Evolutionary conservation across 2,888 invertebrate genomes (phyloP).

Genomic region (Oegoconia quadripuncta): DNA sequence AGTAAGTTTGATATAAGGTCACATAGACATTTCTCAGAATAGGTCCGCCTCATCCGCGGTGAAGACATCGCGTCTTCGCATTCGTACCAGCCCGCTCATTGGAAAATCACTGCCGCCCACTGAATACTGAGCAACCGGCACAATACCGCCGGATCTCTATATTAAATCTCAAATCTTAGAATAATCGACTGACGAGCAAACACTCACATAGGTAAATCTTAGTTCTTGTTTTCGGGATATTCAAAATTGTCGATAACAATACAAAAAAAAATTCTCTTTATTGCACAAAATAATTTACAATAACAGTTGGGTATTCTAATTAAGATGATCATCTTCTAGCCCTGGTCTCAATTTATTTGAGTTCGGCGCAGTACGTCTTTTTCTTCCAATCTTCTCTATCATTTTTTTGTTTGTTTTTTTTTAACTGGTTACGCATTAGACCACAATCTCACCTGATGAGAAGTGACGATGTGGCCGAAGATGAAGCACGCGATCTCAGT

Average conservation of each 20-base stretch:
- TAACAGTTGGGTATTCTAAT: no score
- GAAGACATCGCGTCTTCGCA: constrained; percentile 67
- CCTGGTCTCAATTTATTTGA: no score
- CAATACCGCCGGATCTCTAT: constrained; percentile 26
- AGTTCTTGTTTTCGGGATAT: background rate
- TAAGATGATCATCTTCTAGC: no score
- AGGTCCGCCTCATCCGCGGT: constrained; percentile 32
- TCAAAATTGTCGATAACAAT: background rate
- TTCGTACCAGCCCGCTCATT: constrained; percentile 63
- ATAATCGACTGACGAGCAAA: background rate
- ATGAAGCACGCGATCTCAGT: no score
- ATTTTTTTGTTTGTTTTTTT: no score
- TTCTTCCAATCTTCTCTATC: no score
- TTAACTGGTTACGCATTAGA: no score
- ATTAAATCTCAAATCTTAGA: constrained; percentile 3
- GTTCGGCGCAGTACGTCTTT: no score
- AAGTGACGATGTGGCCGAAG: no score
- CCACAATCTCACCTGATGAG: no score
- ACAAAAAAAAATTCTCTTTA: no score
- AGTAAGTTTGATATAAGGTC: background rate
- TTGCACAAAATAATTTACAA: no score
- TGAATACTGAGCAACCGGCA: constrained; percentile 57
- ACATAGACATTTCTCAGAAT: constrained; percentile 37
- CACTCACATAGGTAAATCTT: background rate
- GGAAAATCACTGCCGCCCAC: constrained; percentile 69